These are phyloP conservation scores for Antechinus flavipes DNA, from an alignment of 2,113 vertebrate genomes.

Conservation along the genomic window DNA sequence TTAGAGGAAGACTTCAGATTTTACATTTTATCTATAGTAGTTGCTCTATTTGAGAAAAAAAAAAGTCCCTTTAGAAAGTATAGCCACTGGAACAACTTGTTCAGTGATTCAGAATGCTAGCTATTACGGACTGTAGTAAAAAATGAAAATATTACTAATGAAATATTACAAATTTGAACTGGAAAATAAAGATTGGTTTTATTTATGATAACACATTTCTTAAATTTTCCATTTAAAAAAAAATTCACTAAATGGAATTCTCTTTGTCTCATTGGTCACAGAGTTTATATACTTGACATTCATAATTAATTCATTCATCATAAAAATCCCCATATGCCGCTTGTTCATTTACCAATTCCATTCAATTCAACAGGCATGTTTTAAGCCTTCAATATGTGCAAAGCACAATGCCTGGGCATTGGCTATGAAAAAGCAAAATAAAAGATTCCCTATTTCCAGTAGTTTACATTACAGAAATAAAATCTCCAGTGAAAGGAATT, in stretches of 20 bases:
- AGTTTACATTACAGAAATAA: background rate
- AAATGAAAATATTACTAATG: background rate
- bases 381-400: background rate
- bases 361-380: background rate
- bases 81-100: no score
- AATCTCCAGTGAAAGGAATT: background rate
- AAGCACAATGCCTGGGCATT: background rate
- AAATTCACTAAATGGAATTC: background rate
- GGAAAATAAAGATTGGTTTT: background rate
- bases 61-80: background rate
- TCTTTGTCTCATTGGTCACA: background rate
- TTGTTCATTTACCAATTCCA: background rate
- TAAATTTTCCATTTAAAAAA: background rate
- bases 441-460: background rate
- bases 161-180: background rate
- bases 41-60: background rate
- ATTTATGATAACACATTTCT: background rate
- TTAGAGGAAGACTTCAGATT: background rate
- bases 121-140: background rate
- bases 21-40: background rate
- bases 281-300: background rate
- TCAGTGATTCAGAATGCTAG: background rate
- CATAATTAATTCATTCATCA: background rate
- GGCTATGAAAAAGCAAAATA: background rate
- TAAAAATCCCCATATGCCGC: background rate